Conservation (phyloP, 2,888 invertebrate species). For the Oscheius sp. region DNA sequence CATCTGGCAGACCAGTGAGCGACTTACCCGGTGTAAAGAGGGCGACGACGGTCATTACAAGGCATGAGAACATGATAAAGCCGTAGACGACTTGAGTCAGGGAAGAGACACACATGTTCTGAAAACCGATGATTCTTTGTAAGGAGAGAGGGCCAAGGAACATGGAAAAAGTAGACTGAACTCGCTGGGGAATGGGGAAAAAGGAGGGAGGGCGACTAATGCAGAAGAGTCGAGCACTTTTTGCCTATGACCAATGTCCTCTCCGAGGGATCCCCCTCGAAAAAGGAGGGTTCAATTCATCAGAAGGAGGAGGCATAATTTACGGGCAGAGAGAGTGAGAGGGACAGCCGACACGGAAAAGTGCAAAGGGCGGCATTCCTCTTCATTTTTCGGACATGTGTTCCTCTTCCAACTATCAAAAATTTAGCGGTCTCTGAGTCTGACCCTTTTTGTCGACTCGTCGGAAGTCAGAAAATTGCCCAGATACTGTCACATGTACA, state of each 20-base stretch:
- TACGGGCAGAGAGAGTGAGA: background rate
- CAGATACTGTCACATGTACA: too few species aligned
- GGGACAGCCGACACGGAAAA: slow-evolving; percentile 5
- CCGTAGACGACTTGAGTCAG: slow-evolving; percentile 58
- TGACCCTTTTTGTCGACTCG: too few species aligned
- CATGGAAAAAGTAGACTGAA: background rate
- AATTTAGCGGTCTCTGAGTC: background rate
- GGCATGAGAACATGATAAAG: slow-evolving; percentile 50
- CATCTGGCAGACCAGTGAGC: background rate
- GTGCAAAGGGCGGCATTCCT: background rate
- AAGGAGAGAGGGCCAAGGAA: background rate
- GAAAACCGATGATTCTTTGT: background rate
- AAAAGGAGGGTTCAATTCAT: background rate
- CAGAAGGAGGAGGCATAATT: slow-evolving; percentile 1
- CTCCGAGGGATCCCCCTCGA: background rate
- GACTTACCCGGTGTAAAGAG: slow-evolving; percentile 54
- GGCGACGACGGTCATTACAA: slow-evolving; percentile 46
- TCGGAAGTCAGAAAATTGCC: too few species aligned
- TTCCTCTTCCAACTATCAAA: background rate
- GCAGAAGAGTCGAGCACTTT: too few species aligned
- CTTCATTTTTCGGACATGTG: slow-evolving; percentile 1
- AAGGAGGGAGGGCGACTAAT: background rate
- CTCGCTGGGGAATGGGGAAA: background rate
- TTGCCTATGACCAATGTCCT: background rate
- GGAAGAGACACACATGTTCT: slow-evolving; percentile 52